Percentiles rank a stretch among this genome's conserved stretches.
Conservation (phyloP, 1,140 invertebrate genomes). For the Caerostris extrusa region DNA sequence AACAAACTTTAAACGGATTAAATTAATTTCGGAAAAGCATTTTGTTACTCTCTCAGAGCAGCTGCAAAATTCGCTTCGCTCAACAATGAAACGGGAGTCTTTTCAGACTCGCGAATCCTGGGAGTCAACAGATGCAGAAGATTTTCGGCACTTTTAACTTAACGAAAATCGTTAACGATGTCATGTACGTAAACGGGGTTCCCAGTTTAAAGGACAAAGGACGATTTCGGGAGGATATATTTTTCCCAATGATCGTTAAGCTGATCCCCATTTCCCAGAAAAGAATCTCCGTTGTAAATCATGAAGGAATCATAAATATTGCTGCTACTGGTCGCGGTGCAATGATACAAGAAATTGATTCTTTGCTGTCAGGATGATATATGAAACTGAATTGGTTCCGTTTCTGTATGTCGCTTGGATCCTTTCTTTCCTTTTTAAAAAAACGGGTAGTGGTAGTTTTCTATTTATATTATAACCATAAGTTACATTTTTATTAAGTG, state of each 20-base stretch:
- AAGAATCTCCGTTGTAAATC: slow-evolving; percentile 30
- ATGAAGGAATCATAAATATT: slow-evolving; percentile 23
- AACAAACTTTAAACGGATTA: slow-evolving; percentile 53
- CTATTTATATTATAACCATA: too few relatives aligned
- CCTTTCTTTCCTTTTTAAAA: too few relatives aligned
- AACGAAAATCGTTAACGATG: slow-evolving; percentile 30
- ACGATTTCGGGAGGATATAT: background rate
- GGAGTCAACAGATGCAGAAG: slow-evolving; percentile 21
- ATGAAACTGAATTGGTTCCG: background rate
- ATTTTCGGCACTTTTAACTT: slow-evolving; percentile 36
- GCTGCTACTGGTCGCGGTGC: background rate
- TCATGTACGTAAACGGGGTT: background rate
- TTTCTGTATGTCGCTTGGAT: background rate
- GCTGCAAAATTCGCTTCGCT: slow-evolving; percentile 18
- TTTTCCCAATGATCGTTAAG: slow-evolving; percentile 31
- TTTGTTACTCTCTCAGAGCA: slow-evolving; percentile 25
- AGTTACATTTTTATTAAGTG: too few relatives aligned
- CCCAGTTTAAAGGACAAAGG: background rate
- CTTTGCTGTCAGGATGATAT: background rate
- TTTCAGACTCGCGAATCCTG: background rate
- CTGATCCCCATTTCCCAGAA: slow-evolving; percentile 2
- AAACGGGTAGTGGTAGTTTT: too few relatives aligned
- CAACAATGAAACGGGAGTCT: background rate
- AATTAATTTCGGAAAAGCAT: slow-evolving; percentile 42
- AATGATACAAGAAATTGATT: slow-evolving; percentile 29